Percentiles rank a stretch among this genome's conserved stretches.
Evolutionary conservation across 2,797 vertebrate species (phyloP).

Genomic region (Chaetophractus vellerosus): DNA sequence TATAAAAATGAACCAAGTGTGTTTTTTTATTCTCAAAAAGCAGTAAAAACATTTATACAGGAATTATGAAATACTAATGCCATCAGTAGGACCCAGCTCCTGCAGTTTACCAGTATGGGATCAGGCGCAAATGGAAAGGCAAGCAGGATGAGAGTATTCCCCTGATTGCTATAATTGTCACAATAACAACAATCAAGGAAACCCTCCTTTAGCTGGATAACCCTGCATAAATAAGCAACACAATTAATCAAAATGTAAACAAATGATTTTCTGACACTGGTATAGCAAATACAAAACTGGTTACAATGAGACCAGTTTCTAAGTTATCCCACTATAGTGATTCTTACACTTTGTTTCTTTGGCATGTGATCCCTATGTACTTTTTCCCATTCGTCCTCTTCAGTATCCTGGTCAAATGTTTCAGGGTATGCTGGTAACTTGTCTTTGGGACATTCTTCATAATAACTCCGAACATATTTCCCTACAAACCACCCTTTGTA

Average conservation of each 20-base stretch:
- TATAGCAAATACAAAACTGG: conserved; percentile 69
- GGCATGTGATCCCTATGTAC: conserved; percentile 86
- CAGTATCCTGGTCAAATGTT: conserved; percentile 90
- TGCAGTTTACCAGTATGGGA: neutral
- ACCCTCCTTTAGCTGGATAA: conserved; percentile 66
- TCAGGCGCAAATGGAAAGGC: neutral
- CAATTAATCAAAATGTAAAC: conserved; percentile 87
- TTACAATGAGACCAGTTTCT: neutral
- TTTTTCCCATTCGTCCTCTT: conserved; percentile 92
- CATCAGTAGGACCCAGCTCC: conserved; percentile 71
- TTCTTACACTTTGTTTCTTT: conserved; percentile 89
- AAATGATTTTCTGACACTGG: conserved; percentile 72
- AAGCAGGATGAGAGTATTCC: conserved; percentile 34
- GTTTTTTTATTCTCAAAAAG: conserved; percentile 78
- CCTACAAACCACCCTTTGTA: conserved; percentile 96
- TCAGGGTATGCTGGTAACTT: conserved; percentile 90
- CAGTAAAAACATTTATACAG: conserved; percentile 75
- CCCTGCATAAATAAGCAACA: conserved; percentile 81
- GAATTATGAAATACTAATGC: conserved; percentile 75
- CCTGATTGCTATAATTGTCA: conserved; percentile 25
- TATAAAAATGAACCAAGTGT: conserved; percentile 66
- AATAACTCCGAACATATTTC: conserved; percentile 97
- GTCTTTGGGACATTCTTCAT: conserved; percentile 97
- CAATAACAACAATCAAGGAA: conserved; percentile 77
- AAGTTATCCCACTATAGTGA: conserved; percentile 90